Conservation (phyloP, 1,140 invertebrate species). For the Planococcus citri region DNA sequence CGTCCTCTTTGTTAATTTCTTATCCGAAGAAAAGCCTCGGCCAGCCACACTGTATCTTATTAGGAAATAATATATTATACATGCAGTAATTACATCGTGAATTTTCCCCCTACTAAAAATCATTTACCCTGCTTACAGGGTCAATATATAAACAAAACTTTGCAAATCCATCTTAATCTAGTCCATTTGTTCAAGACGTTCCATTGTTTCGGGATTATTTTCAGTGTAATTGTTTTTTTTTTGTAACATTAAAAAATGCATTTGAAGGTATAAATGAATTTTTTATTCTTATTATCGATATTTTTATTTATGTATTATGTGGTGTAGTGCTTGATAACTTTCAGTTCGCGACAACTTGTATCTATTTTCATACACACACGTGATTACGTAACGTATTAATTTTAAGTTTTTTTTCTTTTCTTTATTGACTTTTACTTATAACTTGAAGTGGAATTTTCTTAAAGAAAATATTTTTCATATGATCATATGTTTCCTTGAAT, state of each 20-base stretch:
- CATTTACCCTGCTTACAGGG: neutral
- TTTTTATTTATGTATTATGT: neutral
- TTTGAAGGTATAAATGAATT: neutral
- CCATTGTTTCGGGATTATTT: slow-evolving; percentile 9
- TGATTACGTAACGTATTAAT: neutral
- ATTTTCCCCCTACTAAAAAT: slow-evolving; percentile 17
- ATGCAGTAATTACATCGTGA: slow-evolving; percentile 12
- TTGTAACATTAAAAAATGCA: neutral
- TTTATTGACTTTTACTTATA: neutral
- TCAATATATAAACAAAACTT: slow-evolving; percentile 14
- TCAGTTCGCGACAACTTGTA: neutral
- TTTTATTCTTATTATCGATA: neutral
- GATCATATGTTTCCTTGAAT: neutral
- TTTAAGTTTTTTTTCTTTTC: neutral
- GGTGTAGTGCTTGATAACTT: neutral
- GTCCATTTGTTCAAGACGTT: slow-evolving; percentile 15
- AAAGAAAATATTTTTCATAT: no score
- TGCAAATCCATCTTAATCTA: neutral
- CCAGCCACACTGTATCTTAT: slow-evolving; percentile 4
- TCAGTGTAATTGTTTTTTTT: neutral
- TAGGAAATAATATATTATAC: slow-evolving; percentile 1
- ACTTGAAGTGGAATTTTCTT: neutral
- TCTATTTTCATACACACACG: neutral
- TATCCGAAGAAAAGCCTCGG: neutral
- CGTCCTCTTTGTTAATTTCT: slow-evolving; percentile 1